These are phyloP conservation scores for Ictalurus punctatus DNA, from an alignment of 2,113 vertebrate species.

Conservation along the genomic window DNA sequence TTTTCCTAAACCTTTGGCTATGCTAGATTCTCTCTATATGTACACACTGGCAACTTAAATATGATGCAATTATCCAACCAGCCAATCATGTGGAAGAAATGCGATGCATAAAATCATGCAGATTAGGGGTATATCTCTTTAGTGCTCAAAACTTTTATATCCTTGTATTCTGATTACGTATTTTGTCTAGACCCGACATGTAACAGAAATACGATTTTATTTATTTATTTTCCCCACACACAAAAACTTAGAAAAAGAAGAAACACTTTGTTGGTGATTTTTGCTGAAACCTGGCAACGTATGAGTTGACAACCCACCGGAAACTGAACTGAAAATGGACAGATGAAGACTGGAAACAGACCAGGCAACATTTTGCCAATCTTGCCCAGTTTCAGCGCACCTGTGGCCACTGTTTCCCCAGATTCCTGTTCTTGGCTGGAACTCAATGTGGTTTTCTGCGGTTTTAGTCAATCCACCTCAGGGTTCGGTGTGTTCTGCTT, in stretches of 20 bases:
- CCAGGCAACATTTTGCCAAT: neutral
- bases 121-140: neutral
- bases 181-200: neutral
- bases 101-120: neutral
- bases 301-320: neutral
- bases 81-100: too few species aligned
- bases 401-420: neutral
- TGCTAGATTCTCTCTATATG: neutral
- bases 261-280: neutral
- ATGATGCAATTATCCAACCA: neutral
- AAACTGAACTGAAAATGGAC: neutral
- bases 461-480: neutral
- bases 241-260: neutral
- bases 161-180: neutral
- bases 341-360: neutral
- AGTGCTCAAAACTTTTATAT: neutral
- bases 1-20: neutral
- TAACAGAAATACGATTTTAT: neutral
- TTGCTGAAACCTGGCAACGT: neutral
- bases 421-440: neutral
- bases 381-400: neutral
- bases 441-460: neutral
- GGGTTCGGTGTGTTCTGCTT: neutral
- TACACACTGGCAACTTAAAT: neutral
- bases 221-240: neutral